A percentile compares a stretch with the other conserved stretches of the same genome.
phyloP scores from a whole-genome alignment of 2,797 vertebrate species.

The Melanotaenia parkinsoni region DNA sequence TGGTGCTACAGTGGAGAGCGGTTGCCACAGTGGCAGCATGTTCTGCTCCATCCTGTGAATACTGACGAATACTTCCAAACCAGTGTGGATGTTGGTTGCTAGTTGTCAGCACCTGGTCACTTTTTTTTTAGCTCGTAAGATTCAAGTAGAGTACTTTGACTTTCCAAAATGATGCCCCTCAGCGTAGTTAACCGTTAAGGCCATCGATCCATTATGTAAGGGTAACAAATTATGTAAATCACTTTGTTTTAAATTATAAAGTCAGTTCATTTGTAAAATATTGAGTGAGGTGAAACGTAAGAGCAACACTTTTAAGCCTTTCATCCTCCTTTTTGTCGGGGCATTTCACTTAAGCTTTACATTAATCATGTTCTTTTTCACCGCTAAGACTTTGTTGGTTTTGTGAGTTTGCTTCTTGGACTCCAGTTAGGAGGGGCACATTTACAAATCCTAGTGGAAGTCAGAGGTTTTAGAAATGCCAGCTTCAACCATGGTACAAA shows the following conservation, averaged over 20 bases:
- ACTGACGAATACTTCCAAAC: constrained; percentile 12
- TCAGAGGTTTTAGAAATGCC: constrained; percentile 41
- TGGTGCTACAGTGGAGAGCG: constrained; percentile 87
- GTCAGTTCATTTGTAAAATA: constrained; percentile 19
- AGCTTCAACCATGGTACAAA: constrained; percentile 31
- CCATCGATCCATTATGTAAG: background rate
- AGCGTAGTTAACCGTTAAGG: constrained; percentile 3
- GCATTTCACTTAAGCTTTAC: constrained; percentile 50
- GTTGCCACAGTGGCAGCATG: constrained; percentile 89
- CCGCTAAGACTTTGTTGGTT: constrained; percentile 19
- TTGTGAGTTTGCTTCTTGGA: constrained; percentile 44
- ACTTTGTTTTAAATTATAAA: constrained; percentile 33
- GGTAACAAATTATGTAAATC: constrained; percentile 34
- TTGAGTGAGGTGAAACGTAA: background rate
- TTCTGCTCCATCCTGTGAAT: constrained; percentile 89
- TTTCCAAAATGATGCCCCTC: background rate
- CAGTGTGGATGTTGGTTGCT: background rate
- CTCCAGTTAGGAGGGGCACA: constrained; percentile 61
- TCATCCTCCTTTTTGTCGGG: constrained; percentile 1
- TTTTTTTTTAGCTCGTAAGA: background rate
- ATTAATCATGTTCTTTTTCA: constrained; percentile 26
- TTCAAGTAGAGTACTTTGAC: constrained; percentile 4
- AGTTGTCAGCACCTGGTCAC: constrained; percentile 13
- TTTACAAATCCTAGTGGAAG: constrained; percentile 54
- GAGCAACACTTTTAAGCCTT: constrained; percentile 5